Percentiles rank a stretch among this genome's conserved stretches.
These are phyloP conservation scores for Myripristis jacobus DNA, from an alignment of 2,797 vertebrate genomes.

Conservation along the genomic window DNA sequence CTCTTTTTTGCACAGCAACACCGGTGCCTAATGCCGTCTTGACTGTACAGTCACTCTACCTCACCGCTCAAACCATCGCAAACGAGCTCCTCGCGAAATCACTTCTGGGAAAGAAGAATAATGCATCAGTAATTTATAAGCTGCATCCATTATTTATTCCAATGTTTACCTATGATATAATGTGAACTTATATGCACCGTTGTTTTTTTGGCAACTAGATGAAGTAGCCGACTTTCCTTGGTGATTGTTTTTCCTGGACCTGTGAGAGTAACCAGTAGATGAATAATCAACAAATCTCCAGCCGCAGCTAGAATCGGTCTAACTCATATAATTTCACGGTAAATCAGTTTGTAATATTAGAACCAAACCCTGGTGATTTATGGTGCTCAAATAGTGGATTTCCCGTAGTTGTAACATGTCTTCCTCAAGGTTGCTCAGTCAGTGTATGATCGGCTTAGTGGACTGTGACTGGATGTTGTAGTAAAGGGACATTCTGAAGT, in stretches of 20 bases:
- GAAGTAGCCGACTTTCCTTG: not conserved
- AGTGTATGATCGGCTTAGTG: conserved; percentile 41
- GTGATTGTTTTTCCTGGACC: conserved; percentile 32
- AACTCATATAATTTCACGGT: not conserved
- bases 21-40: conserved; percentile 71
- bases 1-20: conserved; percentile 81
- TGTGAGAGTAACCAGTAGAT: conserved; percentile 2
- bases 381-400: conserved; percentile 49
- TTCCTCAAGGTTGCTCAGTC: conserved; percentile 38
- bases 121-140: conserved; percentile 1
- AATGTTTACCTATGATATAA: conserved; percentile 24
- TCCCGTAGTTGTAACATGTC: conserved; percentile 28
- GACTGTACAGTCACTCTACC: conserved; percentile 64
- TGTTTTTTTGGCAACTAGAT: conserved; percentile 1
- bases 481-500: conserved; percentile 29
- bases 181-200: conserved; percentile 26
- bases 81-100: conserved; percentile 20
- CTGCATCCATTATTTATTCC: conserved; percentile 8
- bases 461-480: conserved; percentile 36
- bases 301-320: conserved; percentile 8
- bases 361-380: conserved; percentile 21
- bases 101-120: conserved; percentile 13
- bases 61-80: conserved; percentile 41
- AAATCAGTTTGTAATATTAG: conserved; percentile 11
- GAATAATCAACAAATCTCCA: not conserved